These are phyloP conservation scores for Seriola aureovittata DNA, from an alignment of 2,113 vertebrate genomes.

Conservation along the genomic window DNA sequence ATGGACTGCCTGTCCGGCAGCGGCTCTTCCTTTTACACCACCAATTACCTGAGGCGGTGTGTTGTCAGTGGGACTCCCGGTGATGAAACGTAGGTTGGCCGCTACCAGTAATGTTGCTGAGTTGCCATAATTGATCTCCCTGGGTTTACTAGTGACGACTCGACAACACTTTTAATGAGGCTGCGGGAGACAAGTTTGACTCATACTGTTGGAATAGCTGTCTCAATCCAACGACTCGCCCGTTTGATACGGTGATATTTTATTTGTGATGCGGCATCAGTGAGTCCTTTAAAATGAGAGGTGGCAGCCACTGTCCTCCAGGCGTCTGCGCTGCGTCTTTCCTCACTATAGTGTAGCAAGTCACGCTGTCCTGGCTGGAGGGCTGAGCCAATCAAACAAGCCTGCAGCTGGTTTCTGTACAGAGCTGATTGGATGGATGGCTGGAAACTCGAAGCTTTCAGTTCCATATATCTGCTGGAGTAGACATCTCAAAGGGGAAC, in stretches of 20 bases:
- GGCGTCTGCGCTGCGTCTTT: background rate
- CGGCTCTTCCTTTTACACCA: slow-evolving; percentile 23
- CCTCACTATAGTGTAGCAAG: background rate
- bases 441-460: background rate
- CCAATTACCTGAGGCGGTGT: slow-evolving; percentile 69
- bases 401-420: background rate
- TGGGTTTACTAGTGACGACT: slow-evolving; percentile 60
- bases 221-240: slow-evolving; percentile 43
- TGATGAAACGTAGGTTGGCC: slow-evolving; percentile 58
- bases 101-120: slow-evolving; percentile 66
- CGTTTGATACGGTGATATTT: slow-evolving; percentile 43
- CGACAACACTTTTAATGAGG: slow-evolving; percentile 69
- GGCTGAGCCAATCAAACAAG: background rate
- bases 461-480: background rate
- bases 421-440: slow-evolving; percentile 10
- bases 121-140: slow-evolving; percentile 74
- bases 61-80: slow-evolving; percentile 51
- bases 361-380: background rate
- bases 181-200: slow-evolving; percentile 30
- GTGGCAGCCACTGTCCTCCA: too few species aligned
- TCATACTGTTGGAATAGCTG: slow-evolving; percentile 33
- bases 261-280: slow-evolving; percentile 10
- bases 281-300: background rate
- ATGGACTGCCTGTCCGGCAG: slow-evolving; percentile 41
- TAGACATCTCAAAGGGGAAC: background rate